Evolutionary conservation across 2,888 invertebrate species (phyloP), one percentile per base, ranked within the genome.

Genomic region (Operophtera brumata): DNA sequence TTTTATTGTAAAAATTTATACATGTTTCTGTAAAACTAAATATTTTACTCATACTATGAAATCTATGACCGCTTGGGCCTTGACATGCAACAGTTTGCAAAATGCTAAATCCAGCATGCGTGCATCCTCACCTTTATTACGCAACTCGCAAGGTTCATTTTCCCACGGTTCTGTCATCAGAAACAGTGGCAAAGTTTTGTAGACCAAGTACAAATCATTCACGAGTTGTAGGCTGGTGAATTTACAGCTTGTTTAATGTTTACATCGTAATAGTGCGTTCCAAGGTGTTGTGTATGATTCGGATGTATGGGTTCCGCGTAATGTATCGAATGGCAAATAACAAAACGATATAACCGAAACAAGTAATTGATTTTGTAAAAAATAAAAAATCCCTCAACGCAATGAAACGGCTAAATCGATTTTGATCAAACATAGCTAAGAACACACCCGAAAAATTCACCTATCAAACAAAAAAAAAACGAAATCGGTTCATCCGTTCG

Each of bases 131-230:
- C 49, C 61, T 66, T 62, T 76, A 67, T 61, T 35, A 25, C 25
- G 28, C 56, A 36, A 28, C 12, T 7, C 10, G 6, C 34, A 58
- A 35, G 66, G 58, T 35, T 57, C 36, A 63, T 60, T 67, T 67
- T 75, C 41, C 57, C 40, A 40, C 64, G 65, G 57, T 48, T 53
- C 28, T 45, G 14, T 25, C 11, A 35, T 11, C 4, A 30, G 43
- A 50, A 58, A 53, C 54, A 44, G 57, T 41, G 40, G 57, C 57
- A 54, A 47, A 59, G 59, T 62, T 65, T 76, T 77, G 73, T 77
- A 73, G 73, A 69, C 64, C 77, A 73, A 77, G 75, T 78, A 83
- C 82, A 82, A 83, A 83, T 82, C 82, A 80, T 80, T 78, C 78
- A 77, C 76, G 80, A 77, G 78, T 75, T 75, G 72, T 78, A 73